Percentiles rank a stretch among this genome's conserved stretches.
Conservation (phyloP, 1,140 invertebrate genomes). For the Nephila pilipes region DNA sequence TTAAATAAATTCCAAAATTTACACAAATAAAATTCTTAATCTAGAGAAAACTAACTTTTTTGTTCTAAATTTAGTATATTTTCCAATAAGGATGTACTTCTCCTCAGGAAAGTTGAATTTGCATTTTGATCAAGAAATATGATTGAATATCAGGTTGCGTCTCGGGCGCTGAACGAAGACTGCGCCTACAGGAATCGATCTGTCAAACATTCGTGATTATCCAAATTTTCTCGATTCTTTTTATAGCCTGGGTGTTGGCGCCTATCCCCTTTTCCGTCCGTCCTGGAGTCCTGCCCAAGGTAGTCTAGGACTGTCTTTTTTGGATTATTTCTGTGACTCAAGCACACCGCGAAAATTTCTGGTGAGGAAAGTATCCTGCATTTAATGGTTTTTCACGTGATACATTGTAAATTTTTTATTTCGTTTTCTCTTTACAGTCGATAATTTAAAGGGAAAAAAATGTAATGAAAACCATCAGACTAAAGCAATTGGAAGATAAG, state of each 20-base stretch:
- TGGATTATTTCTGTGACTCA: not conserved
- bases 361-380: not conserved
- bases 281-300: slow-evolving; percentile 16
- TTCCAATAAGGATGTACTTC: not conserved
- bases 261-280: not conserved
- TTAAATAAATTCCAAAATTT: too few relatives aligned
- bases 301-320: not conserved
- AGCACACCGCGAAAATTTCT: too few relatives aligned
- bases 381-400: not conserved
- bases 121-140: slow-evolving; percentile 5
- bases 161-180: too few relatives aligned
- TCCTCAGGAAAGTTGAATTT: not conserved
- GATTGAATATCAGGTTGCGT: not conserved
- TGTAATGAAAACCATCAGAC: not conserved
- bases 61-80: not conserved
- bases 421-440: not conserved
- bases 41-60: not conserved
- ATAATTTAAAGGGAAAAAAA: not conserved
- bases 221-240: slow-evolving; percentile 29
- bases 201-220: slow-evolving; percentile 27
- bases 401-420: not conserved
- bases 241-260: slow-evolving; percentile 26
- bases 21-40: not conserved
- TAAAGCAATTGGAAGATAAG: not conserved
- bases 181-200: not conserved